These are phyloP conservation scores for Tigriopus californicus DNA, from an alignment of 2,888 invertebrate genomes.

Conservation along the genomic window DNA sequence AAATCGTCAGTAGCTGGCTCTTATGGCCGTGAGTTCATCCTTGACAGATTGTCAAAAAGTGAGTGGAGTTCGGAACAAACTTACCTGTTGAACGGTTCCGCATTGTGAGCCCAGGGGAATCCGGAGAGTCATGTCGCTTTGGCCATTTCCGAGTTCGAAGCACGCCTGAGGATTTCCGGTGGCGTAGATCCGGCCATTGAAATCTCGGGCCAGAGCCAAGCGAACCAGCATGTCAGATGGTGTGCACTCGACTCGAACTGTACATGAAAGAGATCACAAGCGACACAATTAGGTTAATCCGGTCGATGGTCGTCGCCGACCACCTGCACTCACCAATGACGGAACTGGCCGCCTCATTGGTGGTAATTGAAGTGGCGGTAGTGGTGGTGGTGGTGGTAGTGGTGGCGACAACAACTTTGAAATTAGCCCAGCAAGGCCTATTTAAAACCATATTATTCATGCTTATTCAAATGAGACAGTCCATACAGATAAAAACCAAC, in stretches of 20 bases:
- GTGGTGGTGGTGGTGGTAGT: too few species aligned
- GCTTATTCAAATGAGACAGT: too few species aligned
- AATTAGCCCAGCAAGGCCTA: too few species aligned
- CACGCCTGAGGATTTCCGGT: constrained; percentile 53
- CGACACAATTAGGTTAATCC: too few species aligned
- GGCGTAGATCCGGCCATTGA: constrained; percentile 54
- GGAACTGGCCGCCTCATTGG: too few species aligned
- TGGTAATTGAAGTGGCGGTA: too few species aligned
- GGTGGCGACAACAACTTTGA: too few species aligned
- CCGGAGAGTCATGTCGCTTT: constrained; percentile 34
- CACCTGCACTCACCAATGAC: too few species aligned
- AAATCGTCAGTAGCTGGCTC: not conserved
- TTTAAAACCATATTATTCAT: too few species aligned
- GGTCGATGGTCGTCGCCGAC: too few species aligned
- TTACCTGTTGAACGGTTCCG: constrained; percentile 29
- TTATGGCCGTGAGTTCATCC: not conserved
- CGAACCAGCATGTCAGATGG: constrained; percentile 45
- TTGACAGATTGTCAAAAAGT: not conserved
- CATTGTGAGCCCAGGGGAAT: constrained; percentile 37
- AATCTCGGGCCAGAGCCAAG: constrained; percentile 32
- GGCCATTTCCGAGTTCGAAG: constrained; percentile 38
- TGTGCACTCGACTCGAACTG: constrained; percentile 62
- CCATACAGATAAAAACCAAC: too few species aligned
- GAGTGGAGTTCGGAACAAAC: not conserved
- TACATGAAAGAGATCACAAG: constrained; percentile 19